These are phyloP conservation scores for Tetragnatha versicolor DNA, from an alignment of 1,140 invertebrate genomes.

Conservation along the genomic window DNA sequence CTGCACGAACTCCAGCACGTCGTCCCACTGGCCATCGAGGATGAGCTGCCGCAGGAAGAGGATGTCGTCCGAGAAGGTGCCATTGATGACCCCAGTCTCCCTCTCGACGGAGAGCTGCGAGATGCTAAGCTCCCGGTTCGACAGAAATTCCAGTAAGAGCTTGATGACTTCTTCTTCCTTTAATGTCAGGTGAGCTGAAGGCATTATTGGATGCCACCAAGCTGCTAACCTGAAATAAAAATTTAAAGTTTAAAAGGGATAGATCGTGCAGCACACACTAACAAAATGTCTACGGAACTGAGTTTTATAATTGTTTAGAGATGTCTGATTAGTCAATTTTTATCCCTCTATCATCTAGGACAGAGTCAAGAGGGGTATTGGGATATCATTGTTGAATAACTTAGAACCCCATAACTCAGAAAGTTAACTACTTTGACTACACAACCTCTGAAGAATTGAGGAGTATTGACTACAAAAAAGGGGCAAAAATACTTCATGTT, in stretches of 20 bases:
- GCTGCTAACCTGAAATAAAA: constrained; percentile 35
- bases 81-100: constrained; percentile 96
- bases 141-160: constrained; percentile 88
- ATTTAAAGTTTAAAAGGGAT: neutral
- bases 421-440: too few species aligned
- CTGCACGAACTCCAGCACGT: constrained; percentile 94
- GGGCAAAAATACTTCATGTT: too few species aligned
- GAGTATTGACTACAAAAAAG: too few species aligned
- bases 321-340: too few species aligned
- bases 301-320: too few species aligned
- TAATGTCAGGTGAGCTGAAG: constrained; percentile 74
- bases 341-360: too few species aligned
- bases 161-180: constrained; percentile 91
- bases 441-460: too few species aligned
- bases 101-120: constrained; percentile 90
- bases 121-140: constrained; percentile 87
- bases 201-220: constrained; percentile 53
- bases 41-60: constrained; percentile 88
- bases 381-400: too few species aligned
- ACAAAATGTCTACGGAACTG: too few species aligned
- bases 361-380: too few species aligned
- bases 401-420: too few species aligned
- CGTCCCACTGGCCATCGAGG: constrained; percentile 97
- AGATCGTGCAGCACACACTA: neutral
- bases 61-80: constrained; percentile 85